Evolutionary conservation across 2,888 invertebrate species (phyloP), one percentile per base, ranked within the genome.

Genomic region (Petrolisthes cinctipes): DNA sequence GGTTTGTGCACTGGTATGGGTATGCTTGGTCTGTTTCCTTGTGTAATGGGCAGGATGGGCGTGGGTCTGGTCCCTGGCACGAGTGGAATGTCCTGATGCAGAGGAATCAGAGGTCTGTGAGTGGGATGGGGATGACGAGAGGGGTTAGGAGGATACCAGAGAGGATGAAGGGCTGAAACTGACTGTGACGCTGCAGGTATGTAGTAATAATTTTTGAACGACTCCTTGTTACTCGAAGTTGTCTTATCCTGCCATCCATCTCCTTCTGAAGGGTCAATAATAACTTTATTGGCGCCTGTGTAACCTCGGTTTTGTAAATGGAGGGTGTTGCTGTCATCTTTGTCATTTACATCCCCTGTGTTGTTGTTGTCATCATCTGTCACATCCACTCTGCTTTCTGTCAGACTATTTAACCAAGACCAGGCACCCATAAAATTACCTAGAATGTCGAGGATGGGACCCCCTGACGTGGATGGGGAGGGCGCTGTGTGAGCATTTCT

Each of bases 361-460:
- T 83, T 14, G 7, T 53, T 5, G 17, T 17, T 76, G 11, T 23
- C 61, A 4, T 57, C 83, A 78, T 37, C 11, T 51, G 61, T 66
- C 66, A 51, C 20, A 37, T 61, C 11, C 17, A 7, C 71, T n/a
- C 20, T 20, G n/a, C 9, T 14, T 14, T 5, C 54, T 11, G 53
- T 53, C 0, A 71, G 37, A 7, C n/a, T 5, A 20, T 17, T 76
- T 23, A 37, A 78, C 85, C 85, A 85, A 37, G 54, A 17, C 85
- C 85, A 85, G 66, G 85, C 85, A 68, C 17, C 37, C 68, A 79
- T 68, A 51, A 85, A 85, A 71, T 85, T 85, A 4, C 68, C 79
- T n/a, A 79, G 53, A 37, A 85, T 51, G 5, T 37, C 75, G 1
- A 86, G 11, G 17, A 81, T 23, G 4, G 80, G 86, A 57, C 53